Base-by-base conservation (phyloP, 2,113 vertebrate species). In the Tichodroma muraria region DNA sequence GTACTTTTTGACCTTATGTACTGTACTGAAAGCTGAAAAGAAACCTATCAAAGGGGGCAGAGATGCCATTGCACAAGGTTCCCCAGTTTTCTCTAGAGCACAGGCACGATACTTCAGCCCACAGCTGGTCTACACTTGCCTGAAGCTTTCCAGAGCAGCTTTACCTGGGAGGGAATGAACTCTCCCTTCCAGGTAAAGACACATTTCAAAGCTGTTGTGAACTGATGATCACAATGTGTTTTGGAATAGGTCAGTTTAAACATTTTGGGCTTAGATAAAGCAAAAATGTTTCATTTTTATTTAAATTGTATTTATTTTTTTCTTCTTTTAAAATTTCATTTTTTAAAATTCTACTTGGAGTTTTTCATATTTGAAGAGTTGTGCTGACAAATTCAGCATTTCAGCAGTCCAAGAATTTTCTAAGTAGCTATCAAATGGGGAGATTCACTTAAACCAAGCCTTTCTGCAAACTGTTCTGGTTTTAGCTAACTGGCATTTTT, bases 401-500 rank as follows among this genome's bases (percentile, higher is more conserved):
- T 82, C 30, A 88, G 47, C 38, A 63, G 17, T 59, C 37, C 27
- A 65, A 57, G 89, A 40, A 24, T 59, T 81, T 68, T 75, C 38
- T 69, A 69, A 54, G 12, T 25, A 52, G 22, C 23, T 35, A 17
- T 15, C 22, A 69, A 85, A 70, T 37, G 40, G 47, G 24, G 33
- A 90, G 56, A 59, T 66, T 82, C 47, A 73, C 10, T 89, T 18
- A 80, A 80, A 91, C 6, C 11, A 52, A 83, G 17, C 9, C 52
- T 80, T 85, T 80, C 50, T 89, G 28, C 52, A 72, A 77, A 71
- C 35, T 37, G 30, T 31, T 63, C 42, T 90, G 52, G 15, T 92
- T 94, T 94, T 49, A 77, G 72, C 19, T 54, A 77, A 75, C 76
- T 82, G 89, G 71, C 45, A 88, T 93, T 96, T 95, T 89, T 93